phyloP scores from a whole-genome alignment of 2,797 vertebrate species.

The Brachymystax lenok region DNA sequence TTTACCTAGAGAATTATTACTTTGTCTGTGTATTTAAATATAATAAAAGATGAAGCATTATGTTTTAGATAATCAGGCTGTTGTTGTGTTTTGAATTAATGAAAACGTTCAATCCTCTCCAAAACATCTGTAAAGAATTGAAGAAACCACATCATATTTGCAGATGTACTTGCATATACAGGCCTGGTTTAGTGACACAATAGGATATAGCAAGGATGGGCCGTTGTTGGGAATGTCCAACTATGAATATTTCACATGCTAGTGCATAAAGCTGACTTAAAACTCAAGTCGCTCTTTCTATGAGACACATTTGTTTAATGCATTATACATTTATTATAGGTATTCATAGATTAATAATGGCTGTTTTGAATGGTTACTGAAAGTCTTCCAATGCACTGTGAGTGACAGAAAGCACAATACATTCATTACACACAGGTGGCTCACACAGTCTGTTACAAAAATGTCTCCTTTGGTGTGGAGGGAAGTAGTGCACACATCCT shows the following conservation, averaged over 20 bases:
- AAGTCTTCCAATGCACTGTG: background rate
- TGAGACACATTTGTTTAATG: constrained; percentile 8
- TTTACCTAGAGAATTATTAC: constrained; percentile 71
- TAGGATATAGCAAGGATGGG: background rate
- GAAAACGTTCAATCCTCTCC: background rate
- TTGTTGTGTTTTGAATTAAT: constrained; percentile 13
- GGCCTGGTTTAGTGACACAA: background rate
- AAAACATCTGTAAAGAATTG: background rate
- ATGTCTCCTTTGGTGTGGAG: background rate
- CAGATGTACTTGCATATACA: background rate
- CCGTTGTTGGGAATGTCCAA: background rate
- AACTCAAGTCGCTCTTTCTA: background rate
- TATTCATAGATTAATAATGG: background rate
- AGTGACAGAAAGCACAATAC: background rate
- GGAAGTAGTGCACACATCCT: background rate
- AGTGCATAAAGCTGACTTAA: background rate
- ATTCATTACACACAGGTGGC: background rate
- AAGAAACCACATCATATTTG: background rate
- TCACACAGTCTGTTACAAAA: background rate
- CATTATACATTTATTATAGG: background rate
- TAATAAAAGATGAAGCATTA: constrained; percentile 72
- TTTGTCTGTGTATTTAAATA: constrained; percentile 76
- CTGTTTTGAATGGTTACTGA: background rate
- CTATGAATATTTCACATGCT: background rate
- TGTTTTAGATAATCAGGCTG: constrained; percentile 65